These are phyloP conservation scores for Tribolium freemani DNA, from an alignment of 2,888 invertebrate species.

Conservation along the genomic window DNA sequence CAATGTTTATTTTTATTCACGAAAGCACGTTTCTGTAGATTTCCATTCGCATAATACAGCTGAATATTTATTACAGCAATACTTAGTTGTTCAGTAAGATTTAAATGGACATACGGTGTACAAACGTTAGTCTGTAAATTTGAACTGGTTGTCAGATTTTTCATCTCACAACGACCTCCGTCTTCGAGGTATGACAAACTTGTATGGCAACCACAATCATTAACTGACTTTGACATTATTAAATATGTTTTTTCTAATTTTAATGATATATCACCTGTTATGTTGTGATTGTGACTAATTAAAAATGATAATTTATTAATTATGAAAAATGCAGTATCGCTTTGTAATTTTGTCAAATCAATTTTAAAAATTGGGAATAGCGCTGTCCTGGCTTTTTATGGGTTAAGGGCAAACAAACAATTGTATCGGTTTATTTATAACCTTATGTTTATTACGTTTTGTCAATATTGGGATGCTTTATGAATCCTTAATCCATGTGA, in stretches of 20 bases:
- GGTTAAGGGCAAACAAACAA: constrained; percentile 22
- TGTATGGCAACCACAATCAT: constrained; percentile 15
- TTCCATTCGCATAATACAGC: background rate
- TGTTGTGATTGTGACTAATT: constrained; percentile 5
- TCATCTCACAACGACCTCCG: constrained; percentile 6
- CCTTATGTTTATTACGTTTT: constrained; percentile 8
- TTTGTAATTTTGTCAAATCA: too few relatives aligned
- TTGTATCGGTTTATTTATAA: background rate
- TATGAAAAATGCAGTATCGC: background rate
- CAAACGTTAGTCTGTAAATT: constrained; percentile 1
- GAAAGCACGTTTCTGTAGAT: background rate
- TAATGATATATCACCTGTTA: constrained; percentile 26
- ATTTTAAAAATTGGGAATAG: background rate
- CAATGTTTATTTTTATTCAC: constrained; percentile 5
- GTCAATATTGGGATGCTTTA: constrained; percentile 8
- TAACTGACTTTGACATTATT: constrained; percentile 26
- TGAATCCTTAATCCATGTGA: constrained; percentile 1
- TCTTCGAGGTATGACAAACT: constrained; percentile 4
- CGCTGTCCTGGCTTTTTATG: background rate
- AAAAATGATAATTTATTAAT: constrained; percentile 10
- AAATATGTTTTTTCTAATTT: constrained; percentile 16
- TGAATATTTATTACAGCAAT: background rate
- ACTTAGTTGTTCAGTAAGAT: background rate
- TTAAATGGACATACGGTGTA: background rate
- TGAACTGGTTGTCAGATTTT: background rate